These are phyloP conservation scores for Troglohyphantes excavatus DNA, from an alignment of 2,888 invertebrate species.

Conservation along the genomic window DNA sequence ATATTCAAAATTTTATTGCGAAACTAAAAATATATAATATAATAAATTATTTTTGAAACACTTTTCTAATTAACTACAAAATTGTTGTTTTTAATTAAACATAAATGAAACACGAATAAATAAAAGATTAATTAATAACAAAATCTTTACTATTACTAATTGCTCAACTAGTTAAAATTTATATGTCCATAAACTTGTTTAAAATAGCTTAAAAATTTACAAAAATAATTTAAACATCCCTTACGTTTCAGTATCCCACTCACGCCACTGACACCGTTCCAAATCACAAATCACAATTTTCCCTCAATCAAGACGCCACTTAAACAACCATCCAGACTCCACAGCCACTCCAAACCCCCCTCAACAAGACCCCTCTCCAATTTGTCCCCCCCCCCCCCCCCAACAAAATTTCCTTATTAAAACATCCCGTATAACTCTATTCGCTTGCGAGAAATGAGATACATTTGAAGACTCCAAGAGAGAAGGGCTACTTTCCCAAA, in stretches of 20 bases:
- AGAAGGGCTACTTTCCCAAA: conserved; percentile 6
- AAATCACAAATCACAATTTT: neutral
- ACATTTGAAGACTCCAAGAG: neutral
- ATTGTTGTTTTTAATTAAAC: too few relatives aligned
- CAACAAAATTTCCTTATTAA: conserved; percentile 45
- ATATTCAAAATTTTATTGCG: too few relatives aligned
- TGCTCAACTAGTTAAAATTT: too few relatives aligned
- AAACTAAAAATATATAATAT: too few relatives aligned
- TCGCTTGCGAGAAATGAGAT: neutral
- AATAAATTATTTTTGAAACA: too few relatives aligned
- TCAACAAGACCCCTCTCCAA: conserved; percentile 14
- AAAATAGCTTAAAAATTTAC: too few relatives aligned
- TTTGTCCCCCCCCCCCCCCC: conserved; percentile 10
- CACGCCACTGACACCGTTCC: neutral
- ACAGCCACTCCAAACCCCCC: neutral
- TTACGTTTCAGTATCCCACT: neutral
- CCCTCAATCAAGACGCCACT: neutral
- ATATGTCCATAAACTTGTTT: too few relatives aligned
- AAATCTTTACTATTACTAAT: too few relatives aligned
- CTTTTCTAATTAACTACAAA: too few relatives aligned
- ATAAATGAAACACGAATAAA: too few relatives aligned
- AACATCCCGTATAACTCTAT: conserved; percentile 16
- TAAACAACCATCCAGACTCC: neutral
- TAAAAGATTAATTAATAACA: too few relatives aligned
- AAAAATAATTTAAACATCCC: too few relatives aligned